Evolutionary conservation across 2,113 vertebrate species (phyloP).

Genomic region (Rhagologus leucostigma): DNA sequence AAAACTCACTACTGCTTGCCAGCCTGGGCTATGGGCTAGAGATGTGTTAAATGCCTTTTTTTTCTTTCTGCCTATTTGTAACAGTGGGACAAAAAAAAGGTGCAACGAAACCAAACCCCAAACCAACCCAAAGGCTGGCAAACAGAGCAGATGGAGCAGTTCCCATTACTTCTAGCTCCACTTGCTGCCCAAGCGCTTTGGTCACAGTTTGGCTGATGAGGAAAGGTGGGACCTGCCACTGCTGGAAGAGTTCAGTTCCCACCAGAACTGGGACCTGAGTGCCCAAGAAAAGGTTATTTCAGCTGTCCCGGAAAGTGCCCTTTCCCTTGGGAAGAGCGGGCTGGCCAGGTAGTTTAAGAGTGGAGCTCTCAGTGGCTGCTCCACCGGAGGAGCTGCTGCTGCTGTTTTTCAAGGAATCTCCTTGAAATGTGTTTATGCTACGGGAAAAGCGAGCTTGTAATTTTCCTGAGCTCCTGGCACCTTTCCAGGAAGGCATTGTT

Average conservation of each 20-base stretch:
- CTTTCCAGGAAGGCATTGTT: background rate
- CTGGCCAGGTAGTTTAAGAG: too few relatives aligned
- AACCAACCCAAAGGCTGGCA: background rate
- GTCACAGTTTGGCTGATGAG: background rate
- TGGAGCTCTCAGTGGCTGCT: background rate
- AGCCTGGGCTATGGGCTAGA: background rate
- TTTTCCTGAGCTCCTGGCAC: background rate
- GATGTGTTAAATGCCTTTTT: background rate
- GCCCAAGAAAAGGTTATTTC: background rate
- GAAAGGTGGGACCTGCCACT: background rate
- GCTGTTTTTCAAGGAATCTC: background rate
- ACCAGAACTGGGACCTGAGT: background rate
- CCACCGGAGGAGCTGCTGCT: background rate
- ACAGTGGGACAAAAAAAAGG: background rate
- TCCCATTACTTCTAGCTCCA: background rate
- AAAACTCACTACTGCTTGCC: background rate
- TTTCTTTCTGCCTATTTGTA: background rate
- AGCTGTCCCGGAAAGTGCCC: background rate
- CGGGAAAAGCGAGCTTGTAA: background rate
- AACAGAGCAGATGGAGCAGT: background rate
- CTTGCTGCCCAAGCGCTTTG: background rate
- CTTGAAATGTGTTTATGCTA: slow-evolving; percentile 4
- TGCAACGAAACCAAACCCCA: background rate
- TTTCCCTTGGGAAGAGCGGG: background rate
- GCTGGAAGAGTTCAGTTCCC: background rate